Base-by-base conservation (phyloP, 2,888 invertebrate genomes). In the Nomada flava region DNA sequence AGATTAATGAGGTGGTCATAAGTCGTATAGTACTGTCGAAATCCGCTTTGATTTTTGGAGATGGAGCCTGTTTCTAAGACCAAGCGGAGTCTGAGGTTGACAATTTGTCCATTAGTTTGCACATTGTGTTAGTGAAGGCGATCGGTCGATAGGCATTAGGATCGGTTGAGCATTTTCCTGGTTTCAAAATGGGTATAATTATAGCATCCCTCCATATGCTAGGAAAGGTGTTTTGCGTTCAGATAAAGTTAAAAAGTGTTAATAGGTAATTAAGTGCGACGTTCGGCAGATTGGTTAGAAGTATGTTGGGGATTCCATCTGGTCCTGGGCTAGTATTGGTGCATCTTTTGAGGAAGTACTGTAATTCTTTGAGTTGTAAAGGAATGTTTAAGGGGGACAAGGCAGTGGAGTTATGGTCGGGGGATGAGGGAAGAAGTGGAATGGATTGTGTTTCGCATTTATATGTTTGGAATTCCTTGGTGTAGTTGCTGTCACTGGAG, bases 101-200 rank as follows among this genome's bases (percentile, higher is more conserved):
- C 13, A 2, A 23, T 60, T 67, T 71, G 13, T 77, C 52, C 36
- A 77, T 50, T 26, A 77, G 1, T 59, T 77, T 71, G 26, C 60
- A 71, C 65, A 77, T 71, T 20, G 50, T 60, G 11, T 52, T 52
- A 0, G 23, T 76, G 10, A 71, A 26, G 0, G 70, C n/a, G 0
- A 76, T 60, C 2, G 76, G 64, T n/a, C 76, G 18, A 18, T 71
- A 71, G 20, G n/a, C 71, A 23, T 65, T 47, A 0, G 57, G 4
- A 1, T 60, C 26, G 0, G n/a, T 23, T 59, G 11, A 10, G 0
- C n/a, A 3, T 57, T 71, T 71, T 0, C 53, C 76, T 4, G 71
- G 52, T 53, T 76, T 76, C 15, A 59, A 20, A n/a, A 71, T 71
- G 0, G 52, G 65, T 13, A 70, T 42, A 5, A 76, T 50, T 9